Evolutionary conservation across 2,797 vertebrate genomes (phyloP), one percentile per base, ranked within the genome.

Genomic region (Urophycis tenuis): DNA sequence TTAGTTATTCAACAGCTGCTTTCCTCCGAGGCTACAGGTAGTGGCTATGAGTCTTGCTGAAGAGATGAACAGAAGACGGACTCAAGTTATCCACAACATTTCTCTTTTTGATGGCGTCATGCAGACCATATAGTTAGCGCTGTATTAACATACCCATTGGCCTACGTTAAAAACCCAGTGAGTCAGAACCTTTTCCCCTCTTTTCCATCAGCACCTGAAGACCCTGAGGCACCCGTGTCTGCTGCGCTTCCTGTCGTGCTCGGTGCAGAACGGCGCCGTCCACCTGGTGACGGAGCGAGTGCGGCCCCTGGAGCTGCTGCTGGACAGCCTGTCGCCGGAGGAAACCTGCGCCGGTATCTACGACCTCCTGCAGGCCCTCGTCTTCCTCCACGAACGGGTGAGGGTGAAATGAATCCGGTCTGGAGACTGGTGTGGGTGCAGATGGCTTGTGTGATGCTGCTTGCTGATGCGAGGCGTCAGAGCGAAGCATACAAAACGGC

Each of bases 341-440:
- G 97, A 99, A 85, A 93, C 98, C 87, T 98, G 96, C 0, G 94
- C 97, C 7, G 97, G 97, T 34, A 93, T 98, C 90, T 99, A 96
- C 0, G 97, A 99, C 36, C 81, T 98, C 67, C 80, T 99, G 81
- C 95, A 96, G 90, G 97, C 96, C 0, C 94, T 99, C 0, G 91
- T 95, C 76, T 99, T 99, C 91, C 93, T 99, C 74, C 97, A 99
- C 0, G 97, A 99, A 78, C 91, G 96, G 91, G 97, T 99, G 88
- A 93, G 93, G 85, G 34, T 25, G 22, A 67, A 67, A 67, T 8
- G 3, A 25, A 67, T 45, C 22, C 6, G 9, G 12, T 67, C 22
- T 67, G 12, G 29, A 69, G 29, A 2, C 0, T 29, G 29, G 3
- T 7, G n/a, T 69, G 1, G 11, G 8, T 69, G 9, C 2, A 19